Percentiles rank a stretch among this genome's conserved stretches.
Conservation (phyloP, 2,888 invertebrate species). For the Tridacna gigas region DNA sequence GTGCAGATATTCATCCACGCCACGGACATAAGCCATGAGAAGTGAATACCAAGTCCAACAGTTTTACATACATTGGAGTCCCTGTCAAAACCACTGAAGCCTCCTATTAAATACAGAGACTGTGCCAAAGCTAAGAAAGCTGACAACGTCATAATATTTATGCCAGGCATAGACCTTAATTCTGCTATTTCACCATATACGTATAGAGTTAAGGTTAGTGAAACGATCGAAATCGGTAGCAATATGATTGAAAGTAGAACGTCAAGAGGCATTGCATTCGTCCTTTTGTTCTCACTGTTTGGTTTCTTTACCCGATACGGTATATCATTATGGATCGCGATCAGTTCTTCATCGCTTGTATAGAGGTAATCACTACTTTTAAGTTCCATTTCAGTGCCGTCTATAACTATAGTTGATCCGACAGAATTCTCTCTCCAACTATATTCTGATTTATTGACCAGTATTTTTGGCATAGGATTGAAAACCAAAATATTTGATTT, state of each 20-base stretch:
- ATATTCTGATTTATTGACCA: neutral
- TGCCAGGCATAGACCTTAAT: slow-evolving; percentile 53
- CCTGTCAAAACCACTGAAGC: slow-evolving; percentile 16
- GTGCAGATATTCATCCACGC: slow-evolving; percentile 63
- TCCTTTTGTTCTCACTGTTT: neutral
- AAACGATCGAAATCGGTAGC: slow-evolving; percentile 37
- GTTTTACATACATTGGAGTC: slow-evolving; percentile 36
- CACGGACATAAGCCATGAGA: slow-evolving; percentile 46
- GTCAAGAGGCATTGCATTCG: neutral
- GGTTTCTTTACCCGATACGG: neutral
- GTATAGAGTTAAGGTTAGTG: slow-evolving; percentile 31
- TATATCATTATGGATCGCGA: neutral
- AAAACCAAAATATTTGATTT: neutral
- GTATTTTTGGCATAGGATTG: neutral
- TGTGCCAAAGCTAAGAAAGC: slow-evolving; percentile 38
- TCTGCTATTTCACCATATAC: slow-evolving; percentile 31
- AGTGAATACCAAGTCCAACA: slow-evolving; percentile 50
- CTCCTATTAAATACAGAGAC: slow-evolving; percentile 31
- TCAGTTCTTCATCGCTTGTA: neutral
- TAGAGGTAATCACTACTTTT: neutral
- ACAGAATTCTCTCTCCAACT: neutral
- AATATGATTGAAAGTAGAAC: slow-evolving; percentile 28
- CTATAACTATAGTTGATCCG: neutral
- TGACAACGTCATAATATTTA: slow-evolving; percentile 45
- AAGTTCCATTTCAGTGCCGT: neutral